Evolutionary conservation across 2,888 invertebrate genomes (phyloP), one percentile per base, ranked within the genome.

Genomic region (Synanthedon andrenaeformis): DNA sequence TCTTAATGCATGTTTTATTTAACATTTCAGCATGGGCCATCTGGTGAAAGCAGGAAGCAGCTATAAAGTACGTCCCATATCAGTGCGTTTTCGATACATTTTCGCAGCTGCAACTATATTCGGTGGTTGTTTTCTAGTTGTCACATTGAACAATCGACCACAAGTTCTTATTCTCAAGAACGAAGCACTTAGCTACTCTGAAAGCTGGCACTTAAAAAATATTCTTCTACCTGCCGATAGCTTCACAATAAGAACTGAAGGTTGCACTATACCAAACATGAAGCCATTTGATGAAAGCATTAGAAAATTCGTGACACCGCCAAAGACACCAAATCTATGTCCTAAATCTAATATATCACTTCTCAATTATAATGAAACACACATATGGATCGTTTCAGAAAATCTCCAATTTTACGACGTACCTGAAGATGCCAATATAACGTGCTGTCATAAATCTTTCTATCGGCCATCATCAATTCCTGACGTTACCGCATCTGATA

Each of bases 261-360:
- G 93, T 19, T 93, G 93, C 67, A 89, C 90, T 10, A 92, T 93
- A 60, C 92, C 92, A 0, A 88, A 88, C 1, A 75, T 93, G 62
- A 84, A 89, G 59, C 89, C 92, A 0, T 89, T 90, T 60, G 91
- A 92, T 66, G 73, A 84, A 4, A 75, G 79, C 45, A 81, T 92
- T 41, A 82, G 76, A 59, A 80, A 82, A 58, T 92, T 89, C 63
- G 83, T 91, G 51, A 70, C 76, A 53, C 74, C 76, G 12, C 89
- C 89, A 5, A 73, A 77, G 41, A 72, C 77, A 6, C 72, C 90
- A 35, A 77, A 81, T 45, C 90, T 90, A 60, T 90, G 91, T 58
- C 76, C 82, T n/a, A 83, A 82, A 42, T 71, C 69, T 35, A 82
- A 80, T 57, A 75, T 82, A 14, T 85, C 91, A 1, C 72, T 92